Evolutionary conservation across 2,113 vertebrate genomes (phyloP), one percentile per base, ranked within the genome.

Genomic region (Actenoides lindsayi): DNA sequence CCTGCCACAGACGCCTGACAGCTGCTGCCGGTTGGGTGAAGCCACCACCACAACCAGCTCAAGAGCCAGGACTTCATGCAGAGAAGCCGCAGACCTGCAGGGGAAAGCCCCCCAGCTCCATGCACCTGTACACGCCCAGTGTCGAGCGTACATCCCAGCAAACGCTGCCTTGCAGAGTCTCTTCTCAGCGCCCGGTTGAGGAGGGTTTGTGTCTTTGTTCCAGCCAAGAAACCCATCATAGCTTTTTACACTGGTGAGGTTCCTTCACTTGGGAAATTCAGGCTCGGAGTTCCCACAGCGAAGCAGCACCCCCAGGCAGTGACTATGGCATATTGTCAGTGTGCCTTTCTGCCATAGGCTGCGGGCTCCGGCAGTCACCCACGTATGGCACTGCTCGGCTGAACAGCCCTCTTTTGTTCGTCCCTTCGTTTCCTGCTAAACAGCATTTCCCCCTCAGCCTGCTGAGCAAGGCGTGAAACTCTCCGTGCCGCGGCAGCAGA

Each of bases 51-150:
- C 23, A 31, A 6, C 10, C 75, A 68, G 44, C 51, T 71, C 46
- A 25, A 4, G 2, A 70, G 93, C 68, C 85, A 24, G 27, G 54
- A 5, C 25, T 37, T 31, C 62, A 8, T 0, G 13, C 18, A 23
- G 62, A 63, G 41, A 48, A 69, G 70, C 48, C 13, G 39, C 20
- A 10, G 65, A 60, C 10, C 41, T 16, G 33, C 20, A 10, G 67
- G 65, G 6, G 6, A 31, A 67, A 69, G 28, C 19, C 17, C 44
- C 3, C 0, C 59, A 30, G 39, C 63, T 48, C 48, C 13, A 14
- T 4, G 42, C 2, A 0, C 63, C 41, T 6, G 9, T 4, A 10
- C 23, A 3, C 27, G 16, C 7, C 56, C 41, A 8, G 31, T 16
- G 35, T 11, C 18, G 30, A 56, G 54, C 10, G 54, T 35, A 9